These are phyloP conservation scores for Beris chalybata DNA, from an alignment of 2,888 invertebrate genomes.

Conservation along the genomic window DNA sequence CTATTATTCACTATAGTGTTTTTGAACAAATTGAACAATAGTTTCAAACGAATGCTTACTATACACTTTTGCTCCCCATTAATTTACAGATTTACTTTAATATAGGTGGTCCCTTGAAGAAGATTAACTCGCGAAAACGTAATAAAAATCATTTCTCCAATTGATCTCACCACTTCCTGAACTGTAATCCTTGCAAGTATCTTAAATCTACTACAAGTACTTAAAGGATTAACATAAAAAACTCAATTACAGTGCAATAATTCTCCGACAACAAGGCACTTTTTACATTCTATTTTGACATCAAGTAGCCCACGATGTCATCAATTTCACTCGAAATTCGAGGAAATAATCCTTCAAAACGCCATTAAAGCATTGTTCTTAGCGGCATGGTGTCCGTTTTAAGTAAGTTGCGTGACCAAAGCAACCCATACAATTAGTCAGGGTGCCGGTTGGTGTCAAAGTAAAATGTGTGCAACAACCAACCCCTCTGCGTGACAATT, in stretches of 20 bases:
- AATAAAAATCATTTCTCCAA: no score
- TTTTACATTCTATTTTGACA: not conserved
- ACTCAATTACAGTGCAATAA: conserved; percentile 1
- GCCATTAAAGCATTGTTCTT: conserved; percentile 29
- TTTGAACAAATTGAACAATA: no score
- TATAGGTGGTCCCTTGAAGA: no score
- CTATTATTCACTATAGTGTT: no score
- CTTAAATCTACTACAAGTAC: no score
- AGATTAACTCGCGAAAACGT: no score
- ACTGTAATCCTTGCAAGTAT: no score
- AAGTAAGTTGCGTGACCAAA: conserved; percentile 19
- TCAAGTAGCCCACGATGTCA: conserved; percentile 15
- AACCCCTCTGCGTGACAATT: conserved; percentile 8
- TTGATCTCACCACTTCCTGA: no score
- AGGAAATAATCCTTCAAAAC: conserved; percentile 37
- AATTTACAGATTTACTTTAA: no score
- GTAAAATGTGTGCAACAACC: conserved; percentile 8
- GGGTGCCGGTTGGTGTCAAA: conserved; percentile 18
- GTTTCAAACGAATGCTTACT: no score
- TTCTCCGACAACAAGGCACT: not conserved
- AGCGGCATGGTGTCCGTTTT: conserved; percentile 24
- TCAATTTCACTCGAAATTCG: conserved; percentile 30
- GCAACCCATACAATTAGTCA: conserved; percentile 7
- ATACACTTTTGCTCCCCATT: no score
- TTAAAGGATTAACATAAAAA: not conserved